Evolutionary conservation across 2,888 invertebrate species (phyloP).

Genomic region (Heteropelma amictum): DNA sequence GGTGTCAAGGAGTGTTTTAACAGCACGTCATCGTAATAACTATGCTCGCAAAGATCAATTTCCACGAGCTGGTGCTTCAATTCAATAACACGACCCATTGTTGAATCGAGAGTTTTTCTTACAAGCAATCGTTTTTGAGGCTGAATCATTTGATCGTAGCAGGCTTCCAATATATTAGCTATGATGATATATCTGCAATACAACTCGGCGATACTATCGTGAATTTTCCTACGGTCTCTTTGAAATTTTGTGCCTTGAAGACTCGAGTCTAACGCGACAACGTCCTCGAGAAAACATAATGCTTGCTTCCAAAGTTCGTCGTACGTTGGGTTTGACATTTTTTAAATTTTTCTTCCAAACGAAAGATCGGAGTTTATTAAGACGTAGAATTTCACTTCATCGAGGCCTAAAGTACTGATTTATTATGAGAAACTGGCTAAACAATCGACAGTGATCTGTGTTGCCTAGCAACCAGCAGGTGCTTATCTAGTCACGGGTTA

Average conservation of each 20-base stretch:
- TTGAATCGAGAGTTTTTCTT: conserved; percentile 85
- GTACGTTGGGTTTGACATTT: conserved; percentile 88
- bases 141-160: conserved; percentile 94
- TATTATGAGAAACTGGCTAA: neutral
- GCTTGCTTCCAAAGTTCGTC: conserved; percentile 84
- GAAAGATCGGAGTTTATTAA: neutral
- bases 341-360: neutral
- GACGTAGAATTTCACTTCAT: neutral
- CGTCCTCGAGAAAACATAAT: conserved; percentile 80
- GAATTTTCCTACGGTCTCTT: conserved; percentile 81
- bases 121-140: conserved; percentile 94
- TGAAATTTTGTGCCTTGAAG: conserved; percentile 78
- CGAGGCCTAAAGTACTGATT: neutral
- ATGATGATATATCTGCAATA: conserved; percentile 85
- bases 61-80: conserved; percentile 93
- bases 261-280: conserved; percentile 82
- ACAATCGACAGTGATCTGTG: conserved; percentile 13
- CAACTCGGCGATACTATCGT: conserved; percentile 83
- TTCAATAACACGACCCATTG: conserved; percentile 91
- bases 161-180: conserved; percentile 80
- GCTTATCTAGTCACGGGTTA: neutral
- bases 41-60: conserved; percentile 90
- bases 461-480: conserved; percentile 38
- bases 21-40: conserved; percentile 90
- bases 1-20: conserved; percentile 88